phyloP scores from a whole-genome alignment of 2,888 invertebrate species.

The Macrosoma leucophasiata region DNA sequence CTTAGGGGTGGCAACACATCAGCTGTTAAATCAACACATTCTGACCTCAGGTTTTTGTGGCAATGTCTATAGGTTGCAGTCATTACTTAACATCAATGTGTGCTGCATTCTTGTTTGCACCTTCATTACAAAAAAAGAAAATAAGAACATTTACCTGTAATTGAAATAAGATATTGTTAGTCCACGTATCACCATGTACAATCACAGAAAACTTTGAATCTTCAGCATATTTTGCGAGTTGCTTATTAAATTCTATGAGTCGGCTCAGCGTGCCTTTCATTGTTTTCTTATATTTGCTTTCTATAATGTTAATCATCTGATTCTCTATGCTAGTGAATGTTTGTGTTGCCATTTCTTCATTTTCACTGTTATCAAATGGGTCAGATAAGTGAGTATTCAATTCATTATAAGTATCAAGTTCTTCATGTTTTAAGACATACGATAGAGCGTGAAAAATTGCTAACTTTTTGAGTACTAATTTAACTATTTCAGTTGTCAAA shows the following conservation, averaged over 20 bases:
- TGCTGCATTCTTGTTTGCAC: too few relatives aligned
- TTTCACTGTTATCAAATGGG: background rate
- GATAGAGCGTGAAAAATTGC: constrained; percentile 43
- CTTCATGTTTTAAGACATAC: constrained; percentile 34
- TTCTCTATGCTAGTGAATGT: constrained; percentile 1
- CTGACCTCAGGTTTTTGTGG: too few relatives aligned
- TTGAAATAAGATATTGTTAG: constrained; percentile 43
- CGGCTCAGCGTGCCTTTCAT: constrained; percentile 24
- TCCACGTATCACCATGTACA: constrained; percentile 45
- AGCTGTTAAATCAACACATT: too few relatives aligned
- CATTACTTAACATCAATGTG: too few relatives aligned
- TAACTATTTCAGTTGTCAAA: constrained; percentile 32
- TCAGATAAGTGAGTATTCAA: constrained; percentile 4
- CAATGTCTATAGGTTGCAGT: too few relatives aligned
- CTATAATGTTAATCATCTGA: constrained; percentile 19
- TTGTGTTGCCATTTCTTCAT: background rate
- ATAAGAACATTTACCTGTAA: constrained; percentile 28
- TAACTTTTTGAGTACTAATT: constrained; percentile 35
- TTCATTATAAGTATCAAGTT: constrained; percentile 31
- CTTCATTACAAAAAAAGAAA: background rate
- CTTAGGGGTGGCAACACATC: too few relatives aligned
- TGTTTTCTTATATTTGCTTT: constrained; percentile 27
- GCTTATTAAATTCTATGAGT: constrained; percentile 3
- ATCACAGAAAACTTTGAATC: constrained; percentile 34
- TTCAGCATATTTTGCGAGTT: constrained; percentile 23